Evolutionary conservation across 2,888 invertebrate genomes (phyloP), one percentile per base, ranked within the genome.

Genomic region (Clunio marinus): DNA sequence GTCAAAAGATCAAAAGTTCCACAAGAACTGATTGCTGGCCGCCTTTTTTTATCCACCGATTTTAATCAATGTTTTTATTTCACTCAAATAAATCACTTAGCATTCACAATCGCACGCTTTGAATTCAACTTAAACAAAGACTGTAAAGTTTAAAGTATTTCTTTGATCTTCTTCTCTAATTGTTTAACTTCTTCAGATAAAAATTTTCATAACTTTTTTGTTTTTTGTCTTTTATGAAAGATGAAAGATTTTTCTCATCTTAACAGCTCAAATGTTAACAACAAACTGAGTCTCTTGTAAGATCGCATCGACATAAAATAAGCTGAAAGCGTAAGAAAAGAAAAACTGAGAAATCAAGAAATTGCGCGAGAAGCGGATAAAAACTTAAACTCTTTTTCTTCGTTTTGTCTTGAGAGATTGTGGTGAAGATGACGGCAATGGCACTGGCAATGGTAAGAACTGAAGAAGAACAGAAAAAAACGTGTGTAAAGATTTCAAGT

Each of bases 161-260:
- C n/a, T 51, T 51, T 22, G 10, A 51, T 51, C 17, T 2, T 51
- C n/a, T n/a, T n/a, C n/a, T n/a, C n/a, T n/a, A n/a, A n/a, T n/a
- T n/a, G n/a, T n/a, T n/a, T n/a, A n/a, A n/a, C n/a, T n/a, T n/a
- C n/a, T n/a, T n/a, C n/a, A n/a, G n/a, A n/a, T n/a, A n/a, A n/a
- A n/a, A n/a, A n/a, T n/a, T n/a, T 32, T 32, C 32, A 7, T 32
- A 32, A 7, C 10, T 7, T 32, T 32, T 32, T 10, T 32, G 32
- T 32, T 32, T 10, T 32, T 7, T 32, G 32, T 7, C 5, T 51
- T 51, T 17, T 4, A 7, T 41, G n/a, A 15, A 15, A 17, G 22
- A 51, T 7, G 15, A 51, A 51, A 51, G 20, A 17, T 17, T 17
- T 51, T 51, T 51, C 51, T 17, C 51, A 51, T 51, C 51, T 51